These are phyloP conservation scores for Alsophila aescularia DNA, from an alignment of 2,888 invertebrate genomes.

Conservation along the genomic window DNA sequence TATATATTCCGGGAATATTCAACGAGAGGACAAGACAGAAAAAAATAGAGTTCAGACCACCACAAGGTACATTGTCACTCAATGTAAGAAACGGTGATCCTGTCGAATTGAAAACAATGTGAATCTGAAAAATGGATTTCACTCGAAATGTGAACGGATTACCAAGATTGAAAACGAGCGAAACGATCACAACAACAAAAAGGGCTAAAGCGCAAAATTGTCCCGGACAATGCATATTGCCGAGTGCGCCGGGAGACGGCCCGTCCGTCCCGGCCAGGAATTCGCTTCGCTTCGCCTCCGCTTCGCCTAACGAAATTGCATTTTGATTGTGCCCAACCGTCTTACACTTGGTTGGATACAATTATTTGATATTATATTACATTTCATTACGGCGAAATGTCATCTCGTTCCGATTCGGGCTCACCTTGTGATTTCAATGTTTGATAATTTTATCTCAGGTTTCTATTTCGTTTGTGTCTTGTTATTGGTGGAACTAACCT, in stretches of 20 bases:
- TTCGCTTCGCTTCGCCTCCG: slow-evolving; percentile 31
- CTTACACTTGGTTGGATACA: slow-evolving; percentile 66
- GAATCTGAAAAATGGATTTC: slow-evolving; percentile 41
- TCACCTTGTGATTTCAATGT: slow-evolving; percentile 37
- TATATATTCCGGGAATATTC: background rate
- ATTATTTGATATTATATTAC: slow-evolving; percentile 73
- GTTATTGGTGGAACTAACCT: too few relatives aligned
- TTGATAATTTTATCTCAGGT: slow-evolving; percentile 8
- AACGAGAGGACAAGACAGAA: too few relatives aligned
- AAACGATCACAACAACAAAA: slow-evolving; percentile 55
- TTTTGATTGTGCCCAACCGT: slow-evolving; percentile 65
- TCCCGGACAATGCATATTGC: slow-evolving; percentile 70
- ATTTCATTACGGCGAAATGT: slow-evolving; percentile 58
- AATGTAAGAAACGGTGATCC: slow-evolving; percentile 32
- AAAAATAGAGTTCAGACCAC: background rate
- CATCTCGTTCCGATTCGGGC: slow-evolving; percentile 38
- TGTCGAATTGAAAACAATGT: slow-evolving; percentile 36
- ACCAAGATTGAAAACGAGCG: slow-evolving; percentile 52
- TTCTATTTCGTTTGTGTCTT: background rate
- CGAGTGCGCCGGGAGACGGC: slow-evolving; percentile 41
- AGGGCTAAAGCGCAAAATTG: slow-evolving; percentile 57
- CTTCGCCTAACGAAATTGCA: slow-evolving; percentile 66
- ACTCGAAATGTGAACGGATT: slow-evolving; percentile 51
- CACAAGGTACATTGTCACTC: slow-evolving; percentile 29
- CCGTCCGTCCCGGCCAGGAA: slow-evolving; percentile 25